Conservation (phyloP, 2,888 invertebrate genomes). For the Gasteruption jaculator region DNA sequence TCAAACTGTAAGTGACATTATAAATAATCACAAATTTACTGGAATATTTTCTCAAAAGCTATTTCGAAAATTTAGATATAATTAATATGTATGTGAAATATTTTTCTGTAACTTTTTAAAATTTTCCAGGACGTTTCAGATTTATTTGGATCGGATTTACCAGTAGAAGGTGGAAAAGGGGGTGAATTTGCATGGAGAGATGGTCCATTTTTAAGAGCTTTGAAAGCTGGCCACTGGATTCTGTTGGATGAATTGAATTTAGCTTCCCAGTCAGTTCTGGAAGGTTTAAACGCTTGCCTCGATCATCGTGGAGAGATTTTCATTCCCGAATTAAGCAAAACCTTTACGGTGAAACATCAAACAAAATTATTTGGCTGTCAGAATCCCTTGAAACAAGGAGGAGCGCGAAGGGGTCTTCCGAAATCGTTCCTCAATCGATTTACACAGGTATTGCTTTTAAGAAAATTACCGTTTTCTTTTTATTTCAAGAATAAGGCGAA, state of each 20-base stretch:
- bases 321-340: conserved; percentile 88
- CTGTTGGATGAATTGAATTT: conserved; percentile 96
- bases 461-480: background rate
- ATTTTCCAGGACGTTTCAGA: conserved; percentile 82
- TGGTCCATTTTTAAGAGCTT: conserved; percentile 89
- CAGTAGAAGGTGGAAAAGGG: conserved; percentile 78
- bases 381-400: conserved; percentile 94
- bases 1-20: conserved; percentile 73
- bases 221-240: conserved; percentile 93
- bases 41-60: background rate
- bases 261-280: conserved; percentile 96
- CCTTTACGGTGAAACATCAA: conserved; percentile 70
- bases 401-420: conserved; percentile 91
- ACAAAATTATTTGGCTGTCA: conserved; percentile 96
- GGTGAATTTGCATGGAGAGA: conserved; percentile 95
- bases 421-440: conserved; percentile 97
- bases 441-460: conserved; percentile 69
- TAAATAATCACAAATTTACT: conserved; percentile 1
- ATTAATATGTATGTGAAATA: background rate
- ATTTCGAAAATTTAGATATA: too few relatives aligned
- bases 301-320: conserved; percentile 96
- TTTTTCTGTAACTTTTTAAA: conserved; percentile 1
- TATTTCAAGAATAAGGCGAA: too few relatives aligned
- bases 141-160: conserved; percentile 96
- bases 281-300: conserved; percentile 96